Conservation (phyloP, 2,113 vertebrate species). For the Sander lucioperca region DNA sequence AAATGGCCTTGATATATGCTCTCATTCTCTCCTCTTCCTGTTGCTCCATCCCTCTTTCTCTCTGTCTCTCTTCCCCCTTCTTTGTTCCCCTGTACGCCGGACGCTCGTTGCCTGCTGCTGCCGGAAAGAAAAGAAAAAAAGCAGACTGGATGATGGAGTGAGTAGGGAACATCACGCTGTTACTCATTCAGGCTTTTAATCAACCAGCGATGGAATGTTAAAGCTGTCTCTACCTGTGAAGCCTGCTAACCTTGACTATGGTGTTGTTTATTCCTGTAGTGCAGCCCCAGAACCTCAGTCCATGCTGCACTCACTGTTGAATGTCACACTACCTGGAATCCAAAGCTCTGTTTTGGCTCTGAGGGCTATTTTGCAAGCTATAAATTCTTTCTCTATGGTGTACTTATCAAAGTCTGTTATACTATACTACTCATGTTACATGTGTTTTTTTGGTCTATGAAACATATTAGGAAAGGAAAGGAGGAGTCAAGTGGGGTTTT, state of each 20-base stretch:
- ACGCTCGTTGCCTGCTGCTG: slow-evolving; percentile 65
- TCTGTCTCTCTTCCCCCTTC: slow-evolving; percentile 65
- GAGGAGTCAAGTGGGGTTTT: slow-evolving; percentile 62
- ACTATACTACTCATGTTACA: too few species aligned
- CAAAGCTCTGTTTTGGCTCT: slow-evolving; percentile 26
- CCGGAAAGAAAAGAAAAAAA: slow-evolving; percentile 54
- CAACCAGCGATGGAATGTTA: slow-evolving; percentile 63
- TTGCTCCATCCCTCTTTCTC: slow-evolving; percentile 78
- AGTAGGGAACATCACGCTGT: slow-evolving; percentile 64
- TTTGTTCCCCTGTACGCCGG: slow-evolving; percentile 72
- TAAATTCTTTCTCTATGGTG: neutral
- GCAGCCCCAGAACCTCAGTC: slow-evolving; percentile 31
- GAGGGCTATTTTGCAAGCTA: slow-evolving; percentile 31
- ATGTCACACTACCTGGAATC: slow-evolving; percentile 60
- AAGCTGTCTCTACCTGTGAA: slow-evolving; percentile 54
- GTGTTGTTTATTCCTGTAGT: slow-evolving; percentile 48
- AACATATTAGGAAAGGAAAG: slow-evolving; percentile 43
- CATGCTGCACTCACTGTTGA: slow-evolving; percentile 38
- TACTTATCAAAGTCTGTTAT: slow-evolving; percentile 23
- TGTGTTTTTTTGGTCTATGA: slow-evolving; percentile 38
- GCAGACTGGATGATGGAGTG: slow-evolving; percentile 65
- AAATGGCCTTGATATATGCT: slow-evolving; percentile 79
- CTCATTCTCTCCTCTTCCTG: slow-evolving; percentile 80
- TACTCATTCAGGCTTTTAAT: slow-evolving; percentile 77
- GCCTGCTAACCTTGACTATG: slow-evolving; percentile 49